Base-by-base conservation (phyloP, 2,888 invertebrate genomes). In the Agapostemon virescens region DNA sequence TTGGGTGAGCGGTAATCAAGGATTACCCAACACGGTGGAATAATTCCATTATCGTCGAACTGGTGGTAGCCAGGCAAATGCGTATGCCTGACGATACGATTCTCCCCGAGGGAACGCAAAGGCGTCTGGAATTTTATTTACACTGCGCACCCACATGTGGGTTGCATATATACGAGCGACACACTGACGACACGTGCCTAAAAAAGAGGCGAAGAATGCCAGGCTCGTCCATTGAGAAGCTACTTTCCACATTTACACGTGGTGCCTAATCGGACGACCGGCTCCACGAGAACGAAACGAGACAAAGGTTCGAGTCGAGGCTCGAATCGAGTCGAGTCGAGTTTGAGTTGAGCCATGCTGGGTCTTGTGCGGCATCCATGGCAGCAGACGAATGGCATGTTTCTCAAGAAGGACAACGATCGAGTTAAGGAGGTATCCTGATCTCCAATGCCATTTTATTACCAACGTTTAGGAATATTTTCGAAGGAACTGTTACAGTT, bases 231-330 rank as follows among this genome's bases (percentile, higher is more conserved):
- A 86, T 86, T 85, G 84, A 85, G 86, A 77, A 89, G 89, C 86
- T 84, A 85, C 86, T 89, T 88, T 88, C 85, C 88, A 85, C 87
- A 79, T 87, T 90, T 88, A 85, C 85, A 88, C 87, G 85, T 73
- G 77, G 81, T 79, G 85, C 81, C 85, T 87, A 89, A 87, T 88
- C 88, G 81, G 80, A 69, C 72, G 82, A 74, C 79, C 76, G 77
- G 76, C 64, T 40, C 30, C 23, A 68, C 66, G 69, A 76, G 69
- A 69, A 76, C 45, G 75, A 75, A 63, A 80, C 23, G 52, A 58
- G 63, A 78, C 74, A 84, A 64, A 81, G 78, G 77, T n/a, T n/a
- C n/a, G n/a, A 75, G 74, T 63, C 26, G 64, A 66, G n/a, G n/a
- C 45, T 17, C 38, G 26, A 15, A 11, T 13, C 55, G 55, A 55